These are phyloP conservation scores for Corella eumyota DNA, from an alignment of 23 tunicate genomes.

Conservation along the genomic window DNA sequence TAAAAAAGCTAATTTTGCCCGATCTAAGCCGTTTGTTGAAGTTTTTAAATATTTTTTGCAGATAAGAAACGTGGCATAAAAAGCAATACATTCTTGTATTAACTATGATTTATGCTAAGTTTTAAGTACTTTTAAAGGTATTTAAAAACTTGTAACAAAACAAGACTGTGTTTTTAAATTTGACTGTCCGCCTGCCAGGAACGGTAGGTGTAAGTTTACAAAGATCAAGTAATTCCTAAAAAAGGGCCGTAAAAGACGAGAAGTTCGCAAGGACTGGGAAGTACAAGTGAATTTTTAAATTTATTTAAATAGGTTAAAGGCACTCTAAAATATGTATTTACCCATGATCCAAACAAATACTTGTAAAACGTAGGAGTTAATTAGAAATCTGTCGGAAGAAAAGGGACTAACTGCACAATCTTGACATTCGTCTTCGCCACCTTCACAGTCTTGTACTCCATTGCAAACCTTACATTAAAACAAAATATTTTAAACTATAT, in stretches of 20 bases:
- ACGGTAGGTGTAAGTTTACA: too few species aligned
- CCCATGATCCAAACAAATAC: constrained; percentile 34
- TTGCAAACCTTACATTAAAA: constrained; percentile 20
- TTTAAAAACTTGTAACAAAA: too few species aligned
- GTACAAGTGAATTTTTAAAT: background rate
- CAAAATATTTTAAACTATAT: background rate
- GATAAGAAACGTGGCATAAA: too few species aligned
- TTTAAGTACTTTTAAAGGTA: too few species aligned
- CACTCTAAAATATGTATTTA: background rate
- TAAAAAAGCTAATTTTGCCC: too few species aligned
- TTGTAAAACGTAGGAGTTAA: constrained; percentile 8
- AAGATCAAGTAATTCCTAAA: constrained; percentile 1
- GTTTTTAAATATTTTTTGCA: too few species aligned
- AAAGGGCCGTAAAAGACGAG: background rate
- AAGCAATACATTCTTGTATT: too few species aligned
- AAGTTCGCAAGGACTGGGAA: background rate
- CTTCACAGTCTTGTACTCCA: constrained; percentile 24
- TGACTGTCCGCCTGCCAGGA: too few species aligned
- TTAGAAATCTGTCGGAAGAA: constrained; percentile 27
- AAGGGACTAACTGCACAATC: constrained; percentile 32
- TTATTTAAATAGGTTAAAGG: background rate
- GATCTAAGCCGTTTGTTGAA: too few species aligned
- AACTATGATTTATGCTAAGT: too few species aligned
- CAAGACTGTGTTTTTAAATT: too few species aligned
- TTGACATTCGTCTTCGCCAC: constrained; percentile 37